These are phyloP conservation scores for Epinephelus moara DNA, from an alignment of 2,113 vertebrate genomes.

Conservation along the genomic window DNA sequence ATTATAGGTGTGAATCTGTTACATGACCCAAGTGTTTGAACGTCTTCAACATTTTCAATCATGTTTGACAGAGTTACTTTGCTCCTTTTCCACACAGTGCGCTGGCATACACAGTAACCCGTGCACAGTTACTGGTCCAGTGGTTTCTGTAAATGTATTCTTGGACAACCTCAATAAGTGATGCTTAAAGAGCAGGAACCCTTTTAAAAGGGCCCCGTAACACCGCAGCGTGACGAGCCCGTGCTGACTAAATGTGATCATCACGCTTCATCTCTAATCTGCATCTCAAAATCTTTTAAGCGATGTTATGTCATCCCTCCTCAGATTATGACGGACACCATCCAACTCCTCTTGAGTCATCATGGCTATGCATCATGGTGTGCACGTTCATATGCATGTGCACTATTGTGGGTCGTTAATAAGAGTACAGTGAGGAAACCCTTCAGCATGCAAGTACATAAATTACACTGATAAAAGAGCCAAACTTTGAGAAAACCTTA, in stretches of 20 bases:
- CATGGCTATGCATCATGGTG: neutral
- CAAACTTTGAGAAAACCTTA: neutral
- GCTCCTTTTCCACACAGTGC: neutral
- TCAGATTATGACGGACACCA: constrained; percentile 28
- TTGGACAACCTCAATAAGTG: neutral
- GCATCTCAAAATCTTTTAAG: constrained; percentile 56
- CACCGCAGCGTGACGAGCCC: constrained; percentile 2
- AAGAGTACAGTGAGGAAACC: neutral
- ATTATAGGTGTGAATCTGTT: neutral
- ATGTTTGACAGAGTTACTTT: neutral
- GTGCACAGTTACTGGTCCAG: neutral
- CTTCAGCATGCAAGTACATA: neutral
- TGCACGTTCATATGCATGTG: neutral
- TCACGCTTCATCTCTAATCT: constrained; percentile 55
- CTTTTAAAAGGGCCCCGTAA: neutral
- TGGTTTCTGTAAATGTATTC: constrained; percentile 1
- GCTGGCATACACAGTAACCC: neutral
- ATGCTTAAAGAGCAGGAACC: constrained; percentile 25
- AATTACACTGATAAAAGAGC: neutral
- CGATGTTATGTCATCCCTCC: constrained; percentile 63
- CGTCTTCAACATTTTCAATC: neutral
- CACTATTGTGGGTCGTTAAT: neutral
- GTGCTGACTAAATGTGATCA: constrained; percentile 11
- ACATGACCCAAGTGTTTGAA: neutral
- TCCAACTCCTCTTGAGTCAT: constrained; percentile 24